Evolutionary conservation across 2,888 invertebrate species (phyloP), one percentile per base, ranked within the genome.

Genomic region (Agriopis leucophaearia): DNA sequence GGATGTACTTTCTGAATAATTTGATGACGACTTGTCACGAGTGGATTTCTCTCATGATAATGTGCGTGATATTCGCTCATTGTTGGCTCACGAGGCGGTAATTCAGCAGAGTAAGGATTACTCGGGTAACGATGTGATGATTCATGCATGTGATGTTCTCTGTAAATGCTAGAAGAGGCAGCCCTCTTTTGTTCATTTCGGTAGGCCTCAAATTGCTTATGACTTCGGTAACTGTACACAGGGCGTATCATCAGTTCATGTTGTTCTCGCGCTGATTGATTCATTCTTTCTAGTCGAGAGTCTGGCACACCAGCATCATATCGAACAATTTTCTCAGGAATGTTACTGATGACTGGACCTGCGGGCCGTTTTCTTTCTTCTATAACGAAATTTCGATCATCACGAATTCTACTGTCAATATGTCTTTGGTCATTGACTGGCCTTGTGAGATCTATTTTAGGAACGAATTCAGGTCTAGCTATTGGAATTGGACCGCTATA

Each of bases 361-460:
- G 87, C 81, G 9, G 88, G 82, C 57, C 94, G 88, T 82, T 94
- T 94, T 74, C 93, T 86, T 58, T 94, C 93, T 79, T 92, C 94
- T 72, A 90, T 89, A 69, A 88, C 83, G 73, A 89, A 89, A 71
- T 91, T 81, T 61, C 92, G 81, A 71, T 93, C 93, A 74, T 92
- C 90, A 44, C 93, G 87, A 74, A 89, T 78, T 81, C 90, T 88
- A 75, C 72, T 87, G 56, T 91, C 91, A 50, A 81, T 66, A 68
- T 80, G 86, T 71, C 89, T 87, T 69, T 91, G 90, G 63, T 91
- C 90, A 58, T 74, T 79, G 36, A 83, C 77, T 54, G 89, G 76
- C 77, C 87, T 85, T 40, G 94, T 94, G 70, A 94, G 89, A 84
- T 94, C 94, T 83, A 94, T 94, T 85, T 92, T 88, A 78, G 92